Conservation (phyloP, 2,888 invertebrate species). For the Epirrita christyi region DNA sequence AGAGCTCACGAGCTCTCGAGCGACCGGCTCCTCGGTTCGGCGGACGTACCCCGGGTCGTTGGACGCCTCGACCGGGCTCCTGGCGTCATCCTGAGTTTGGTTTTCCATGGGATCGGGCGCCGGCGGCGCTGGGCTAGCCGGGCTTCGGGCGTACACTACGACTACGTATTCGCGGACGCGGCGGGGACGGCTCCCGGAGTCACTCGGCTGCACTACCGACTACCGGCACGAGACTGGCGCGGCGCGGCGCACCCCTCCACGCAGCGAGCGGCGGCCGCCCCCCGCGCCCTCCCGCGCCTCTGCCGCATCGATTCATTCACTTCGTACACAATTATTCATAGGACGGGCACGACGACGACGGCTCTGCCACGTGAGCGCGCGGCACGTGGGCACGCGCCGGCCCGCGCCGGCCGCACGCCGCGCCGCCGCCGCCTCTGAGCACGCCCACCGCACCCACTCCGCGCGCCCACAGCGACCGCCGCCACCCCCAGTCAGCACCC, state of each 20-base stretch:
- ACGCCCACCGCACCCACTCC: constrained; percentile 45
- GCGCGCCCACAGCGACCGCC: constrained; percentile 5
- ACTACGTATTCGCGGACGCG: constrained; percentile 85
- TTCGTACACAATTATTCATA: constrained; percentile 83
- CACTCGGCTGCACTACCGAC: constrained; percentile 88
- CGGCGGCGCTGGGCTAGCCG: constrained; percentile 72
- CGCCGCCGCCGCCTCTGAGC: constrained; percentile 37
- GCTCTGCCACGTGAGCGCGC: constrained; percentile 79
- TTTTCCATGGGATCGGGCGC: constrained; percentile 87
- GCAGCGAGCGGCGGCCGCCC: constrained; percentile 62
- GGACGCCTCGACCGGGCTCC: constrained; percentile 95
- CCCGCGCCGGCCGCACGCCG: constrained; percentile 44
- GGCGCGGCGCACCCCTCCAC: constrained; percentile 77
- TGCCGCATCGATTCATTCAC: constrained; percentile 84
- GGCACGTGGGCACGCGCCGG: constrained; percentile 74
- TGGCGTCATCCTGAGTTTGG: constrained; percentile 92
- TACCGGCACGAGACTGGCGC: constrained; percentile 89
- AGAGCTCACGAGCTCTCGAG: constrained; percentile 40
- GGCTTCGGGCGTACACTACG: constrained; percentile 82
- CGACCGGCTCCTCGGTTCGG: constrained; percentile 38
- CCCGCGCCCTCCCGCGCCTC: constrained; percentile 63
- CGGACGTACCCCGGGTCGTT: constrained; percentile 95
- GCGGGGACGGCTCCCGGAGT: constrained; percentile 86
- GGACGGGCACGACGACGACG: constrained; percentile 73
- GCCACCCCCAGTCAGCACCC: constrained; percentile 8